Base-by-base conservation (phyloP, 2,113 vertebrate genomes). In the Trinectes maculatus region DNA sequence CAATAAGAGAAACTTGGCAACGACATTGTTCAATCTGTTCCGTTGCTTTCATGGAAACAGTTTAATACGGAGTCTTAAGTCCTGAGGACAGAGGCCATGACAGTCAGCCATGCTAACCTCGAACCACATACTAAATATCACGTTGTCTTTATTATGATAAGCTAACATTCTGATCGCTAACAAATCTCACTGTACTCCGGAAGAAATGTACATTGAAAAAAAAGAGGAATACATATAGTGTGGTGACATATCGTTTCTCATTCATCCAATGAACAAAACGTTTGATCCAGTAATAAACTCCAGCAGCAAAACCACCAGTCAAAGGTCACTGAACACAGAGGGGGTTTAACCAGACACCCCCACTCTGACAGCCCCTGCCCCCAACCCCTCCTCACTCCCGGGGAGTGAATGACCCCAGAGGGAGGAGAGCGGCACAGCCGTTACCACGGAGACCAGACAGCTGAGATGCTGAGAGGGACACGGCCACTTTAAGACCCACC, bases 381-480 rank as follows among this genome's bases (percentile, higher is more conserved):
- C 54, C 61, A n/a, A 13, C 36, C 73, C 63, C 51, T 46, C 75
- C 79, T 52, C 68, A n/a, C n/a, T n/a, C 56, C 36, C 42, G 25
- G 31, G 31, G 11, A 10, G 37, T 4, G 51, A 53, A 2, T 13
- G 43, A 70, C 62, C 70, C 71, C 68, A 66, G 10, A 73, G 81
- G 74, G 77, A 66, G 65, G 54, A 52, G 34, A 65, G 53, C 51
- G 39, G 46, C 58, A 62, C 46, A 62, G 19, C 34, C 0, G 70
- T 83, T 75, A 43, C 75, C 77, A 78, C 34, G 77, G 85, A 69
- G 26, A 87, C 79, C 55, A 74, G 80, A 74, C 67, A 59, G 81
- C 43, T 31, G 24, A 75, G 66, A 66, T 12, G 55, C 74, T 68
- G 60, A 72, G 51, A 47, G 31, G 31, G 44, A 52, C 48, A 70